Base-by-base conservation (phyloP, 1,140 invertebrate genomes). In the Dendroctonus ponderosae region DNA sequence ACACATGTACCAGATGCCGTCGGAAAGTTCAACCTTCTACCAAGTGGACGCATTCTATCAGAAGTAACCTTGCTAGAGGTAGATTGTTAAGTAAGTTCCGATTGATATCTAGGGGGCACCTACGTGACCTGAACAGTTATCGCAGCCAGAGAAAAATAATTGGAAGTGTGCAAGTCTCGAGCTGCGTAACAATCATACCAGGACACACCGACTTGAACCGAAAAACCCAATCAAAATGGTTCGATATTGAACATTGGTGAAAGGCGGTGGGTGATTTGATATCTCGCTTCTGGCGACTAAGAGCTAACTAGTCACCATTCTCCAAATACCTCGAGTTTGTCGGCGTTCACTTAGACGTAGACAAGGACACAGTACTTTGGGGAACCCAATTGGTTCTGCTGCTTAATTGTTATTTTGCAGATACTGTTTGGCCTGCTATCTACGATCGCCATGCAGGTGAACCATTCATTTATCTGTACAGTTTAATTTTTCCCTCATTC, bases 211-310 rank as follows among this genome's bases (percentile, higher is more conserved):
- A 46, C 43, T 37, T 26, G 15, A 44, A 59, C 57, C 57, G 26
- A 59, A 59, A 59, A 46, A 11, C 15, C 14, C 58, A 49, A 61
- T 58, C 56, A 43, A 37, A 58, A 15, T 26, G 7, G 39, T 62
- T 51, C 60, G 60, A 62, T 62, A 62, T 51, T 62, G 60, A 62
- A 62, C 60, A 52, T 43, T 26, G 49, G 60, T 53, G 60, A 62
- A 51, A 53, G 60, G 49, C 49, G 46, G 60, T 37, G 48, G 60
- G 60, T 62, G 60, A 62, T 62, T 53, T 49, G 60, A 62, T 62
- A 62, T 62, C 60, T 62, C 12, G 49, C 60, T 62, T 51, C 60
- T 62, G 50, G 60, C 14, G 37, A 44, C 43, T n/a, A 9, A 26
- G 38, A 57, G 12, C 26, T 26, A 26, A 26, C 54, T 11, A 57